phyloP scores from a whole-genome alignment of 2,113 vertebrate species.

The Daboia siamensis region DNA sequence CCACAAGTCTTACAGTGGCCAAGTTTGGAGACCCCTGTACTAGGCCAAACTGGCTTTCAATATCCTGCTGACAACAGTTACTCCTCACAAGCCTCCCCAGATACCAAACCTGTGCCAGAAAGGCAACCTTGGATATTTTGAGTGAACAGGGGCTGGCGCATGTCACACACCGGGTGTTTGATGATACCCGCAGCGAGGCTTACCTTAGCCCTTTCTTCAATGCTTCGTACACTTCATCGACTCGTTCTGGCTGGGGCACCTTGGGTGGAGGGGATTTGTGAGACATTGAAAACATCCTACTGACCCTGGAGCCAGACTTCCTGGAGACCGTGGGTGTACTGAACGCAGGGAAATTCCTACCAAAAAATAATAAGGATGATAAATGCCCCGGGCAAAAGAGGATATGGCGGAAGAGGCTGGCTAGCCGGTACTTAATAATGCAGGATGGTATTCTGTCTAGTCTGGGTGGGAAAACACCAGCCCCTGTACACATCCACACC shows the following conservation, averaged over 20 bases:
- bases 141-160: not conserved
- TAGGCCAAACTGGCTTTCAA: not conserved
- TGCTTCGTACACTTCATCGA: conserved; percentile 89
- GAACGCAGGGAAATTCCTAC: conserved; percentile 83
- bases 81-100: not conserved
- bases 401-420: not conserved
- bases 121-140: not conserved
- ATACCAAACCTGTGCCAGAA: not conserved
- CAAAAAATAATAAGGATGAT: conserved; percentile 26
- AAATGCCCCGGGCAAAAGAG: fast-evolving
- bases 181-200: conserved; percentile 62
- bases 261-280: conserved; percentile 86
- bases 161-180: not conserved
- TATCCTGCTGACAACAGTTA: not conserved
- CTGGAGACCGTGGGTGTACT: conserved; percentile 84
- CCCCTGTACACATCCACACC: no score
- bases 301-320: conserved; percentile 84
- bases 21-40: not conserved
- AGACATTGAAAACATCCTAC: conserved; percentile 92
- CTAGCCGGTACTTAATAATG: not conserved
- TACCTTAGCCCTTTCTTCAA: conserved; percentile 92
- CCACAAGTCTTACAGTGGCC: not conserved
- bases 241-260: conserved; percentile 89
- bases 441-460: not conserved
- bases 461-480: not conserved